A percentile compares a stretch with the other conserved stretches of the same genome.
These are phyloP conservation scores for Panthera uncia DNA, from an alignment of 2,113 vertebrate genomes.

Conservation along the genomic window DNA sequence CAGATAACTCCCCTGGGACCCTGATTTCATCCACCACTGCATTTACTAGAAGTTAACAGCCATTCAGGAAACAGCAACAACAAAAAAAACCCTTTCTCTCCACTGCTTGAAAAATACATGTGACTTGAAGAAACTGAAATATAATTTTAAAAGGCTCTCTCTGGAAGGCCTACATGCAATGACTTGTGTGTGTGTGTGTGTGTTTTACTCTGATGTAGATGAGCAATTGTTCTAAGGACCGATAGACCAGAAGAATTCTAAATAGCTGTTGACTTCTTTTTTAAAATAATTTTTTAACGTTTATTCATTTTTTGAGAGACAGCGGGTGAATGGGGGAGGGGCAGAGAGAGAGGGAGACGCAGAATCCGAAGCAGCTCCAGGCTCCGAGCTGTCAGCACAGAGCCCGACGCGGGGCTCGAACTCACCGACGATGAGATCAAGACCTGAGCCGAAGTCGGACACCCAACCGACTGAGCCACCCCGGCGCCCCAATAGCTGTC, in stretches of 20 bases:
- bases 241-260: background rate
- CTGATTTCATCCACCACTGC: background rate
- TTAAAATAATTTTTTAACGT: too few relatives aligned
- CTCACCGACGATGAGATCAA: too few relatives aligned
- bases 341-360: too few relatives aligned
- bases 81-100: background rate
- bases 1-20: background rate
- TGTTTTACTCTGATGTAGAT: background rate
- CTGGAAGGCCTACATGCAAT: background rate
- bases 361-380: too few relatives aligned
- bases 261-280: background rate
- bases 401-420: too few relatives aligned
- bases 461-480: too few relatives aligned
- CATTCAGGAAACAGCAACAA: conserved; percentile 17
- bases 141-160: background rate
- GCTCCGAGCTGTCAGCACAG: too few relatives aligned
- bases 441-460: too few relatives aligned
- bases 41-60: background rate
- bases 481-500: background rate
- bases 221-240: background rate
- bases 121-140: background rate
- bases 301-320: too few relatives aligned
- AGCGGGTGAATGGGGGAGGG: too few relatives aligned
- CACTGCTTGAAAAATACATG: background rate
- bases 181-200: background rate